phyloP scores from a whole-genome alignment of 2,797 vertebrate genomes.

The Tolypeutes matacus region DNA sequence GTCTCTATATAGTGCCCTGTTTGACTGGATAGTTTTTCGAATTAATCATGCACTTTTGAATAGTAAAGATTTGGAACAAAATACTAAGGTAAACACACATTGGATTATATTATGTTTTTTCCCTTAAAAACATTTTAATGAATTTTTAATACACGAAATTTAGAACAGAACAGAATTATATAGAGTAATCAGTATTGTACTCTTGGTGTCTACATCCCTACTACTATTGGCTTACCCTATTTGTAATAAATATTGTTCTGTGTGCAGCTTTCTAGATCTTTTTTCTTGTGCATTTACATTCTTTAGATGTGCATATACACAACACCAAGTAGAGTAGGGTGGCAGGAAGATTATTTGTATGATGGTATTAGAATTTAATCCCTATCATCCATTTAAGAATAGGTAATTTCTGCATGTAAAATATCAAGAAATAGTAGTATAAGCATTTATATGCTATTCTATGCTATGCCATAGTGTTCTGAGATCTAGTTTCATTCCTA shows the following conservation, averaged over 20 bases:
- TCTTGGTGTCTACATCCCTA: not conserved
- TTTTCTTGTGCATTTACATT: not conserved
- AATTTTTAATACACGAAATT: slow-evolving; percentile 32
- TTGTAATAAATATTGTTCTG: not conserved
- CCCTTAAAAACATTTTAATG: not conserved
- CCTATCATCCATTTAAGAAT: not conserved
- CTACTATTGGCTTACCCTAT: not conserved
- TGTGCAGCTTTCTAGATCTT: slow-evolving; percentile 13
- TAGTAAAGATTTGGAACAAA: slow-evolving; percentile 95
- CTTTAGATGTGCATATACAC: not conserved
- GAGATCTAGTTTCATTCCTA: not conserved
- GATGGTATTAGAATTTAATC: not conserved
- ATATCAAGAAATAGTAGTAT: slow-evolving; percentile 41
- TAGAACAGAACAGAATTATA: slow-evolving; percentile 20
- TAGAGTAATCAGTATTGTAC: slow-evolving; percentile 30
- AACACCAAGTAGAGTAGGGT: not conserved
- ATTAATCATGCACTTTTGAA: slow-evolving; percentile 99
- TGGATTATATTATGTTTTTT: slow-evolving; percentile 51
- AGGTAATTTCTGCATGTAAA: slow-evolving; percentile 27
- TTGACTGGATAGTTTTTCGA: slow-evolving; percentile 99
- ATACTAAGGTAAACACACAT: slow-evolving; percentile 91
- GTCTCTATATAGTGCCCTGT: slow-evolving; percentile 97
- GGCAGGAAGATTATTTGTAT: slow-evolving; percentile 14
- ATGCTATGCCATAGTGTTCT: not conserved
- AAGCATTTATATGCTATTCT: not conserved